Evolutionary conservation across 2,797 vertebrate species (phyloP).

Genomic region (Cuniculus paca): DNA sequence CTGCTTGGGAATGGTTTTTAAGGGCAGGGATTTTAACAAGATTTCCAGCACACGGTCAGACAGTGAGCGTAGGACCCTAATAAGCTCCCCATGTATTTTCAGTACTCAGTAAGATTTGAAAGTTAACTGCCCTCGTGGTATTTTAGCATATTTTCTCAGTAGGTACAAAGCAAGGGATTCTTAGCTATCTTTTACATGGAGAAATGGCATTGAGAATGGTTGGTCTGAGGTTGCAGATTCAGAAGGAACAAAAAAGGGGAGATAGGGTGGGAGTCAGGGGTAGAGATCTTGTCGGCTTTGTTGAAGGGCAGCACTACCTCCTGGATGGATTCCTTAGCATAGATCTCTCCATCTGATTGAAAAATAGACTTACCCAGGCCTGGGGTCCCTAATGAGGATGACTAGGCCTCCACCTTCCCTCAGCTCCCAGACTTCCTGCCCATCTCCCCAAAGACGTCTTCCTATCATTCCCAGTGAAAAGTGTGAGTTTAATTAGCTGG

Average conservation of each 20-base stretch:
- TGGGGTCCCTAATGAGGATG: background rate
- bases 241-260: slow-evolving; percentile 47
- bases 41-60: background rate
- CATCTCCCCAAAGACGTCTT: background rate
- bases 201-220: background rate
- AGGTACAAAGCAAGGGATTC: background rate
- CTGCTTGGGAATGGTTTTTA: background rate
- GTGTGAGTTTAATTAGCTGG: background rate
- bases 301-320: background rate
- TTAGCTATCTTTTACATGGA: background rate
- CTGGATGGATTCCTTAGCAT: background rate
- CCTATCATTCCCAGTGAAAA: background rate
- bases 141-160: background rate
- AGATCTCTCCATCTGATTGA: background rate
- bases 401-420: background rate
- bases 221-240: background rate
- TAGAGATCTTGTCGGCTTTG: background rate
- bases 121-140: background rate
- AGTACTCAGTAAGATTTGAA: background rate
- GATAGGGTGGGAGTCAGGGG: background rate
- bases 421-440: background rate
- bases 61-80: background rate
- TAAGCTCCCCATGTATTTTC: background rate
- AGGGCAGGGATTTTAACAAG: background rate
- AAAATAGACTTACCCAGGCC: background rate